A percentile compares a stretch with the other conserved stretches of the same genome.
Conservation (phyloP, 2,888 invertebrate species). For the Lasiommata megera region DNA sequence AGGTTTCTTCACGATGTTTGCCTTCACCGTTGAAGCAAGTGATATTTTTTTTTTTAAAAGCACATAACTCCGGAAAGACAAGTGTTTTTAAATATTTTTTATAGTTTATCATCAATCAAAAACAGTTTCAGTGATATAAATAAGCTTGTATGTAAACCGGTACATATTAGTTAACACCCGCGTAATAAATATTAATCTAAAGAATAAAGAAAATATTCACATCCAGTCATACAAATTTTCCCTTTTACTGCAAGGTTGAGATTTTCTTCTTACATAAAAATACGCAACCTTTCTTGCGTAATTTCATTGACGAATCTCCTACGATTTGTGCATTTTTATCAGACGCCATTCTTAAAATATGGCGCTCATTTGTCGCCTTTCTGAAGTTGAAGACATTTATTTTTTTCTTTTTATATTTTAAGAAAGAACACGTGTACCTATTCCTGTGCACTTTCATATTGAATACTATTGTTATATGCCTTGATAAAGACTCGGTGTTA, state of each 20-base stretch:
- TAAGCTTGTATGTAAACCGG: too few species aligned
- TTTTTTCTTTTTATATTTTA: neutral
- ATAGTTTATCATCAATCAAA: too few species aligned
- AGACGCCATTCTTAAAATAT: constrained; percentile 5
- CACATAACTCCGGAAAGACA: too few species aligned
- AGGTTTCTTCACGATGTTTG: too few species aligned
- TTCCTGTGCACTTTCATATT: too few species aligned
- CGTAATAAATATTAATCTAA: neutral
- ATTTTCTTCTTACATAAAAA: neutral
- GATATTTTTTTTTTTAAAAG: too few species aligned
- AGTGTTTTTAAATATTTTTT: too few species aligned
- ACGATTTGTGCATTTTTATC: constrained; percentile 11
- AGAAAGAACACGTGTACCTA: neutral
- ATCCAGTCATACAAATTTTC: neutral
- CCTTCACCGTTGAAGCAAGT: too few species aligned
- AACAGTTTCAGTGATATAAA: too few species aligned
- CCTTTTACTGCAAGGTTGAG: neutral
- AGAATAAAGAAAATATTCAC: neutral
- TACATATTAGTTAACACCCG: too few species aligned
- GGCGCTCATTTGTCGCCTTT: neutral
- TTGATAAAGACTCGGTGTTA: too few species aligned
- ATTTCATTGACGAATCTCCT: constrained; percentile 11
- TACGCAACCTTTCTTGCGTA: neutral
- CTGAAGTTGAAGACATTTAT: constrained; percentile 3
- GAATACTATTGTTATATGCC: too few species aligned